Conservation (phyloP, 2,797 vertebrate genomes). For the Gymnoscopelus microlampas region DNA sequence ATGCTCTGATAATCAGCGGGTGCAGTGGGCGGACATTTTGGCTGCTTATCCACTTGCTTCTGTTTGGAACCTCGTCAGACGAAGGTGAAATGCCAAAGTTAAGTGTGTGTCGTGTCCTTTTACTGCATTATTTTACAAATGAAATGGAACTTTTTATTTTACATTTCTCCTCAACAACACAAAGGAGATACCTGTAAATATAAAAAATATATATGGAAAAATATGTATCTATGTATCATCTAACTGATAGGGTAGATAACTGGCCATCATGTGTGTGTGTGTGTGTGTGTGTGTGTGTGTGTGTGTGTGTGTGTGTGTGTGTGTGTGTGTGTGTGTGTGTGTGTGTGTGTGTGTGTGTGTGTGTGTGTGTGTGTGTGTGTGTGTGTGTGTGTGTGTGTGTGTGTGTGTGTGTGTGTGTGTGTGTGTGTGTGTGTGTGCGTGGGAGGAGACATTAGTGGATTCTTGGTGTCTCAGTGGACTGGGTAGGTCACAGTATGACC, state of each 20-base stretch:
- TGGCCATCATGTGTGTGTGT: not conserved
- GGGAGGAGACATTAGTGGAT: slow-evolving; percentile 55
- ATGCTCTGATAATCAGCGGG: slow-evolving; percentile 71
- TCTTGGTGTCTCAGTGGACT: slow-evolving; percentile 71
- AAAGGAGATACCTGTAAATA: no score
- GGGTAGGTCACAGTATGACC: slow-evolving; percentile 69
- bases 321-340: no score
- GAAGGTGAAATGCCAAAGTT: slow-evolving; percentile 19
- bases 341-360: no score
- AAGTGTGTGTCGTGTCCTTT: slow-evolving; percentile 15
- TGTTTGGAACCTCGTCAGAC: slow-evolving; percentile 23
- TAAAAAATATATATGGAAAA: no score
- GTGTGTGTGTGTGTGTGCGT: slow-evolving; percentile 31
- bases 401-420: slow-evolving; percentile 19
- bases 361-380: slow-evolving; percentile 34
- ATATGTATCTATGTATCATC: slow-evolving; percentile 20
- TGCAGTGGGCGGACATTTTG: slow-evolving; percentile 48
- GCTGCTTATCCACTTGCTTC: slow-evolving; percentile 42
- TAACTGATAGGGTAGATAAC: not conserved
- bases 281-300: no score
- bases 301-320: no score
- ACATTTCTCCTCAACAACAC: no score
- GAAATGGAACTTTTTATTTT: no score
- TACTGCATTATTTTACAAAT: not conserved
- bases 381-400: slow-evolving; percentile 18